Evolutionary conservation across 2,888 invertebrate species (phyloP).

Genomic region (Terebella lapidaria): DNA sequence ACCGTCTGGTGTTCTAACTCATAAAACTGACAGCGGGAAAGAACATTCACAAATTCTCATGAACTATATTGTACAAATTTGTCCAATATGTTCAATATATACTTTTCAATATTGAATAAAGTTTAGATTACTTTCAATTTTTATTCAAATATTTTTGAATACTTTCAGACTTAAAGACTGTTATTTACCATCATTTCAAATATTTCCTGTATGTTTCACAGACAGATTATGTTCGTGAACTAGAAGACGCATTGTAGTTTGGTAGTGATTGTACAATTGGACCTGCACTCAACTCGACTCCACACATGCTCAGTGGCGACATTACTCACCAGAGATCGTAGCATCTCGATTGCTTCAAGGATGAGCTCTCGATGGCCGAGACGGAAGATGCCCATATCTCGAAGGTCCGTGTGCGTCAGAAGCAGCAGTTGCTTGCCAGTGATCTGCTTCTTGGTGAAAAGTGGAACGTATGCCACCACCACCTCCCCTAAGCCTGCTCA

Average conservation of each 20-base stretch:
- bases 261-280: not conserved
- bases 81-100: no score
- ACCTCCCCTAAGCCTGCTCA: slow-evolving; percentile 73
- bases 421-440: slow-evolving; percentile 77
- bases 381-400: slow-evolving; percentile 76
- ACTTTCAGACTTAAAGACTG: no score
- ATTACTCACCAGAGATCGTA: slow-evolving; percentile 81
- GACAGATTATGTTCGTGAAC: no score
- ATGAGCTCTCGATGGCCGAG: slow-evolving; percentile 92
- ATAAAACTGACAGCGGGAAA: slow-evolving; percentile 77
- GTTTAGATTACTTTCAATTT: no score
- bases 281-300: no score
- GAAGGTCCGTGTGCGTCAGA: slow-evolving; percentile 81
- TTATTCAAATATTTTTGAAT: no score
- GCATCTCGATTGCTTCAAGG: slow-evolving; percentile 84
- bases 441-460: slow-evolving; percentile 74
- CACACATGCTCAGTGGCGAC: no score
- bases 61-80: no score
- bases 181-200: no score
- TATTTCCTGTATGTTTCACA: no score
- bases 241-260: not conserved
- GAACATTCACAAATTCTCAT: no score
- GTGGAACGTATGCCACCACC: slow-evolving; percentile 74
- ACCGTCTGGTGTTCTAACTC: slow-evolving; percentile 86
- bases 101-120: no score